These are phyloP conservation scores for Formicarius rufipectus DNA, from an alignment of 2,113 vertebrate species.

Conservation along the genomic window DNA sequence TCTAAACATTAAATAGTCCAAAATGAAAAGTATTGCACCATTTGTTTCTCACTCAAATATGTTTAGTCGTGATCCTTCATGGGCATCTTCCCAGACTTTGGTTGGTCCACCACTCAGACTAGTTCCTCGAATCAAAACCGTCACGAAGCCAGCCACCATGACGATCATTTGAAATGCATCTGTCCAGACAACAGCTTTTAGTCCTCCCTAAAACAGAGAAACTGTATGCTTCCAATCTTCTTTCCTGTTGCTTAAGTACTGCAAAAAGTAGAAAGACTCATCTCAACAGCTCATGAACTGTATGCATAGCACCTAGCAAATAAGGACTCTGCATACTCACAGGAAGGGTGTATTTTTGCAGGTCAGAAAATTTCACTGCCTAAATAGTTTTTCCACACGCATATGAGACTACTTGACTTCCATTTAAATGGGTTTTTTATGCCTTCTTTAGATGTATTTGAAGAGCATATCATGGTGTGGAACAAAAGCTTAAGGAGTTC, in stretches of 20 bases:
- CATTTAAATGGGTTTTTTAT: not conserved
- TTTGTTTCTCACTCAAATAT: constrained; percentile 77
- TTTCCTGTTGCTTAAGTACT: not conserved
- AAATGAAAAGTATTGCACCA: not conserved
- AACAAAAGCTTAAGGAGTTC: not conserved
- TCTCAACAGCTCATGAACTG: not conserved
- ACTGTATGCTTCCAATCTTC: not conserved
- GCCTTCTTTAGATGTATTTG: not conserved
- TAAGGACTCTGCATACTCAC: not conserved
- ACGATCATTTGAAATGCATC: constrained; percentile 88
- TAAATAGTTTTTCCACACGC: not conserved
- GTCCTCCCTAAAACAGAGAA: constrained; percentile 75
- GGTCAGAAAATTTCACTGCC: not conserved
- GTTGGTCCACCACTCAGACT: constrained; percentile 60
- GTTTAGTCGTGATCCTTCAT: constrained; percentile 75
- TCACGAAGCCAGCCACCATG: constrained; percentile 83
- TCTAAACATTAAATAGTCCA: not conserved
- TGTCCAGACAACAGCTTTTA: constrained; percentile 89
- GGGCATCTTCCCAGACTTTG: constrained; percentile 74
- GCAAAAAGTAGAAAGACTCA: not conserved
- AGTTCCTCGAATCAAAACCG: constrained; percentile 79
- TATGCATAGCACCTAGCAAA: not conserved
- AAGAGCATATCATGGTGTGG: not conserved
- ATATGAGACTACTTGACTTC: not conserved
- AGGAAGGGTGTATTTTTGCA: not conserved